phyloP scores from a whole-genome alignment of 2,888 invertebrate genomes.

The Pammene fasciana region DNA sequence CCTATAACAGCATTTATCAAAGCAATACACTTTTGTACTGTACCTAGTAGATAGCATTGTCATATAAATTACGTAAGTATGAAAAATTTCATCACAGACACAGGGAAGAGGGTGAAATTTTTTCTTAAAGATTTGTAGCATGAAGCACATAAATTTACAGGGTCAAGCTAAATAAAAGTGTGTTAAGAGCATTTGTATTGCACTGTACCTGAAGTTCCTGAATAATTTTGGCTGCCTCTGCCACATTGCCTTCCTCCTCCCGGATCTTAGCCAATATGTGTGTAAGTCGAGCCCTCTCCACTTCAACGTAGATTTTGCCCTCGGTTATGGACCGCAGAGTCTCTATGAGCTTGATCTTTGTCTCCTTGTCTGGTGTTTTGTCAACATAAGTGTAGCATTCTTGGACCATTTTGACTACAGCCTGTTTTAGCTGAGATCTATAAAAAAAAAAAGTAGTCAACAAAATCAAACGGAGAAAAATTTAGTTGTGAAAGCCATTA shows the following conservation, averaged over 20 bases:
- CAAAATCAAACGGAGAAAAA: neutral
- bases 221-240: constrained; percentile 96
- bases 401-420: constrained; percentile 98
- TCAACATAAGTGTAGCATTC: constrained; percentile 97
- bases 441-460: constrained; percentile 28
- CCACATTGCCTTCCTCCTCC: constrained; percentile 91
- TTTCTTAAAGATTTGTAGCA: no score
- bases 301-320: constrained; percentile 99
- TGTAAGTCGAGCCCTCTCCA: constrained; percentile 97
- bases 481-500: no score
- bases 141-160: no score
- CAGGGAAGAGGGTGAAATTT: no score
- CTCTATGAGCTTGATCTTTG: constrained; percentile 96
- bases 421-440: constrained; percentile 96
- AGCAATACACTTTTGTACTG: no score
- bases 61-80: no score
- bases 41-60: no score
- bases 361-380: constrained; percentile 94
- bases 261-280: constrained; percentile 93
- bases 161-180: no score
- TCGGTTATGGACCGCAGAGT: constrained; percentile 97
- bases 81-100: no score
- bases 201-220: constrained; percentile 89
- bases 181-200: neutral
- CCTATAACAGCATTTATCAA: no score